phyloP scores from a whole-genome alignment of 2,888 invertebrate genomes.

The Diaperis boleti region DNA sequence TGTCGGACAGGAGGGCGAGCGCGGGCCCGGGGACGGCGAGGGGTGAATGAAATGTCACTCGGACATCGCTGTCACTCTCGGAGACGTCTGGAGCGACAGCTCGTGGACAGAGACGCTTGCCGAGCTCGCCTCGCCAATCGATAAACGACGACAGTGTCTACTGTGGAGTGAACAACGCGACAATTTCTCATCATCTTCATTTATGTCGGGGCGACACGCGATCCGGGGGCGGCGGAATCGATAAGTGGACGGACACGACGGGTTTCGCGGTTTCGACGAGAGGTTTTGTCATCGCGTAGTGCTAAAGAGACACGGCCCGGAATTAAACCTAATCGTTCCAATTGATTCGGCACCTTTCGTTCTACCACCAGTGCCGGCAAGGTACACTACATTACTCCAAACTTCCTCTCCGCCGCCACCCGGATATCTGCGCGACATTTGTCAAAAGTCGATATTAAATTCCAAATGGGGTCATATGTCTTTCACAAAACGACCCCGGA shows the following conservation, averaged over 20 bases:
- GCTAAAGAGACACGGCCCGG: too few relatives aligned
- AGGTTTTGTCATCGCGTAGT: too few relatives aligned
- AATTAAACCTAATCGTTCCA: too few relatives aligned
- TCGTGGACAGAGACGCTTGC: slow-evolving; percentile 51
- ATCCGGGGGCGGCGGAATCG: neutral
- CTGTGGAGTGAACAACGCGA: slow-evolving; percentile 35
- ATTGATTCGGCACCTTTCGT: too few relatives aligned
- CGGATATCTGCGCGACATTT: slow-evolving; percentile 47
- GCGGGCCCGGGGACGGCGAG: slow-evolving; percentile 32
- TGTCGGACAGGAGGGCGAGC: slow-evolving; percentile 27
- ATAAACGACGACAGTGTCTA: slow-evolving; percentile 47
- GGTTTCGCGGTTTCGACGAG: too few relatives aligned
- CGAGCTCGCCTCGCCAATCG: slow-evolving; percentile 49
- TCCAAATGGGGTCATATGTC: slow-evolving; percentile 56
- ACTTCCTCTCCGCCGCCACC: slow-evolving; percentile 6
- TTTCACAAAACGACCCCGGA: slow-evolving; percentile 52
- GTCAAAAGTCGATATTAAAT: slow-evolving; percentile 57
- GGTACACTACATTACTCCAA: too few relatives aligned
- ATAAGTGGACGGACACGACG: too few relatives aligned
- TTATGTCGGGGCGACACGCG: slow-evolving; percentile 18
- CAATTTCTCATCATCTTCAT: slow-evolving; percentile 43
- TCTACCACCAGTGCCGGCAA: too few relatives aligned
- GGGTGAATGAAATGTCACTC: slow-evolving; percentile 52
- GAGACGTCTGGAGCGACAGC: slow-evolving; percentile 60
- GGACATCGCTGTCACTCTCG: slow-evolving; percentile 62